Evolutionary conservation across 2,797 vertebrate species (phyloP), one percentile per base, ranked within the genome.

Genomic region (Dryobates pubescens): DNA sequence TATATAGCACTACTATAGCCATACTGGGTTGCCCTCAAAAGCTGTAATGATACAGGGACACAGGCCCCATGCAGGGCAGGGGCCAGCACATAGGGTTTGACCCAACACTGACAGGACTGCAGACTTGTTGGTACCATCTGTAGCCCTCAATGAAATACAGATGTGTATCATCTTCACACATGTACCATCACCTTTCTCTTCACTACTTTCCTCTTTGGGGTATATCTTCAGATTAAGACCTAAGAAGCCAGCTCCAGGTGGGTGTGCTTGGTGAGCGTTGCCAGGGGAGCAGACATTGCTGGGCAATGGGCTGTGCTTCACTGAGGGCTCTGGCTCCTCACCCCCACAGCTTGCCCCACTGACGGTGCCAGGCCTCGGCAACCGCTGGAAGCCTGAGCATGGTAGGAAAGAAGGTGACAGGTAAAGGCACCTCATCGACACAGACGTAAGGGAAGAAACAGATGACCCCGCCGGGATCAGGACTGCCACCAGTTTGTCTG

Each of bases 1-100:
- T 51, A 51, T 23, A 51, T 24, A 49, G 22, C 23, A 2, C 24
- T 0, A 3, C 0, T 5, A 2, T 0, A 6, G 13, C 1, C 24
- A 1, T 3, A 5, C 15, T 2, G 18, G 14, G 3, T 32, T 9
- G 45, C 7, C 34, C 73, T 17, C n/a, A 11, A 7, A n/a, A 53
- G 41, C 67, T 2, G 13, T 3, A 3, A 1, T 0, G 3, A 13
- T 8, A 0, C 5, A 7, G 22, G 14, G 73, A 11, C 13, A 4
- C 15, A 2, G n/a, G 29, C 57, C 24, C 34, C 3, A 24, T 1
- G n/a, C 0, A 2, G 10, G 51, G 32, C 24, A 4, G 17, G 20
- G 36, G 27, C 10, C 27, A 41, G 74, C 59, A 7, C 17, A 4
- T 0, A 3, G 34, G 27, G 5, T 2, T 13, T 4, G 58, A 53